Conservation (phyloP, 92 coral and sea anemone species). For the Pocillopora meandrina region DNA sequence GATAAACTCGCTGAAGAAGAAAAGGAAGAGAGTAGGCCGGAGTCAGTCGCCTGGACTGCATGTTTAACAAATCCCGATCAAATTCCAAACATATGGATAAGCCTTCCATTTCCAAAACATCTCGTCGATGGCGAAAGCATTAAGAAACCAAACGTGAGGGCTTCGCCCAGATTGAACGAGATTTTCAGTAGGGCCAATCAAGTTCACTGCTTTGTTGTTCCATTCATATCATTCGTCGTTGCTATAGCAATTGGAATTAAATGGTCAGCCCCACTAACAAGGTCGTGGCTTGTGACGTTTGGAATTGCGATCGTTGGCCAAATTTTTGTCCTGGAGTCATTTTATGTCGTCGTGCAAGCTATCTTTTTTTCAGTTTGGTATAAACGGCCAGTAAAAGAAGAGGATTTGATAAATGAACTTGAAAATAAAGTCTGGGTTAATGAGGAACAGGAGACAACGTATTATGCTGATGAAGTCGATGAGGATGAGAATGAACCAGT, state of each 20-base stretch:
- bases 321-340: slow-evolving; percentile 46
- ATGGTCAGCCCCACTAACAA: slow-evolving; percentile 44
- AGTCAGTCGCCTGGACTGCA: slow-evolving; percentile 15
- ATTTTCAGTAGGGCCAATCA: slow-evolving; percentile 25
- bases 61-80: slow-evolving; percentile 44
- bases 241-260: slow-evolving; percentile 38
- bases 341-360: slow-evolving; percentile 47
- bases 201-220: slow-evolving; percentile 44
- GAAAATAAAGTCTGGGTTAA: slow-evolving; percentile 62
- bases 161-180: slow-evolving; percentile 17
- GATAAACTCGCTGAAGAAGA: background rate
- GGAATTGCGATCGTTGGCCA: slow-evolving; percentile 34
- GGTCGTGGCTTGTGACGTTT: slow-evolving; percentile 59
- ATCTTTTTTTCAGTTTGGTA: slow-evolving; percentile 50
- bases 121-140: slow-evolving; percentile 51
- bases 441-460: slow-evolving; percentile 54
- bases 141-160: slow-evolving; percentile 17
- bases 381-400: slow-evolving; percentile 61
- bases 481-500: slow-evolving; percentile 48
- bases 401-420: slow-evolving; percentile 55
- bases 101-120: slow-evolving; percentile 60
- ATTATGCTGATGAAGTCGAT: slow-evolving; percentile 56
- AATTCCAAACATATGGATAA: slow-evolving; percentile 64
- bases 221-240: slow-evolving; percentile 32
- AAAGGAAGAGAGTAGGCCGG: background rate